A percentile compares a stretch with the other conserved stretches of the same genome.
phyloP scores from a whole-genome alignment of 2,113 vertebrate genomes.

The Petrocephalus zakoni region DNA sequence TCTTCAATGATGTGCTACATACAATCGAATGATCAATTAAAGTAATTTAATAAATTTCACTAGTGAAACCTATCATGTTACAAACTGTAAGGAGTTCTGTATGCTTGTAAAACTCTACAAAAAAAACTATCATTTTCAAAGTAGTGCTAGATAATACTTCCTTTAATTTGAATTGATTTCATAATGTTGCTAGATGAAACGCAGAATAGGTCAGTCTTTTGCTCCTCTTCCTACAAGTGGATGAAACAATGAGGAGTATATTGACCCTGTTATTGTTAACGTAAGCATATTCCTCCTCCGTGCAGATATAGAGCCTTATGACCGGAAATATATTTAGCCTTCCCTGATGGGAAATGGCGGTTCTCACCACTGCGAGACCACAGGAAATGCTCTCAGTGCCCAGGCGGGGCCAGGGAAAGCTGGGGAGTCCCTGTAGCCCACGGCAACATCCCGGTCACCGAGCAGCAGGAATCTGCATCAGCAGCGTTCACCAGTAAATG shows the following conservation, averaged over 20 bases:
- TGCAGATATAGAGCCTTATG: background rate
- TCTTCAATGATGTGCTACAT: background rate
- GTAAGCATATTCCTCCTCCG: background rate
- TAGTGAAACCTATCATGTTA: background rate
- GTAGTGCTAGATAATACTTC: background rate
- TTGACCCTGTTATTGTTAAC: background rate
- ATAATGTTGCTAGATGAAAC: background rate
- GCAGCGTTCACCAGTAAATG: background rate
- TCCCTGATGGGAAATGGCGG: background rate
- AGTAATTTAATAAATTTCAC: background rate
- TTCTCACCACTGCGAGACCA: background rate
- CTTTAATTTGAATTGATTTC: background rate
- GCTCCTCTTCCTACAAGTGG: background rate
- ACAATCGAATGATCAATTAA: background rate
- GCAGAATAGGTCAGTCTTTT: background rate
- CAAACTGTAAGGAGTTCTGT: background rate
- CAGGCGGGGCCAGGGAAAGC: background rate
- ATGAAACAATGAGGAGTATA: background rate
- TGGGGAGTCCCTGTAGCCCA: background rate
- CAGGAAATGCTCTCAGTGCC: background rate
- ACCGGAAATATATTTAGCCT: background rate
- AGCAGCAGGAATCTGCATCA: slow-evolving; percentile 1
- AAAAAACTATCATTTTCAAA: background rate
- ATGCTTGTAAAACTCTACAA: background rate
- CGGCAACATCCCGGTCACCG: background rate